phyloP scores from a whole-genome alignment of 2,888 invertebrate species.

The Dascillus cervinus region DNA sequence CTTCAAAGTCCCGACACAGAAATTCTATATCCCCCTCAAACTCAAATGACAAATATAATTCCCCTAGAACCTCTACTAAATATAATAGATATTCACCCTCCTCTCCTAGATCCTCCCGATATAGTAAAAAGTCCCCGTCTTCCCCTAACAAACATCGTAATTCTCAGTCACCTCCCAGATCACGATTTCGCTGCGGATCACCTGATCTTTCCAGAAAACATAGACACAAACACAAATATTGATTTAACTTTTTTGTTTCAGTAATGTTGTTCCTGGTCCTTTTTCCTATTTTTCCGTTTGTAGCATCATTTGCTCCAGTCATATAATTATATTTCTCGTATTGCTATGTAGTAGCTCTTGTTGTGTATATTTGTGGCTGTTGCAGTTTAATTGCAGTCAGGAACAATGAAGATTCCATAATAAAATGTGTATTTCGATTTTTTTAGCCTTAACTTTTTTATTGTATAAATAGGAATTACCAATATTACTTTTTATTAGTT shows the following conservation, averaged over 20 bases:
- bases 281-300: constrained; percentile 2
- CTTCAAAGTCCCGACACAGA: constrained; percentile 32
- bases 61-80: constrained; percentile 27
- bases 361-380: constrained; percentile 8
- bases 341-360: not conserved
- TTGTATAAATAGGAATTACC: too few relatives aligned
- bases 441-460: too few relatives aligned
- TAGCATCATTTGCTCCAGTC: constrained; percentile 4
- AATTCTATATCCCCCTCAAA: constrained; percentile 35
- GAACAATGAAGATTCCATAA: constrained; percentile 7
- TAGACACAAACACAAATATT: constrained; percentile 47
- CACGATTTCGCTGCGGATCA: constrained; percentile 28
- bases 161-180: constrained; percentile 30
- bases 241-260: constrained; percentile 10
- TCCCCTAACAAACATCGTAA: constrained; percentile 27
- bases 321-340: not conserved
- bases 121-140: constrained; percentile 36
- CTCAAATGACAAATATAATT: constrained; percentile 35
- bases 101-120: constrained; percentile 29
- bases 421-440: too few relatives aligned
- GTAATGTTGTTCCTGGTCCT: constrained; percentile 2
- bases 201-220: constrained; percentile 40
- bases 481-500: too few relatives aligned
- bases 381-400: constrained; percentile 7
- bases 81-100: constrained; percentile 33